Percentiles rank a stretch among this genome's conserved stretches.
These are phyloP conservation scores for Halictus ligatus DNA, from an alignment of 2,888 invertebrate species.

Conservation along the genomic window DNA sequence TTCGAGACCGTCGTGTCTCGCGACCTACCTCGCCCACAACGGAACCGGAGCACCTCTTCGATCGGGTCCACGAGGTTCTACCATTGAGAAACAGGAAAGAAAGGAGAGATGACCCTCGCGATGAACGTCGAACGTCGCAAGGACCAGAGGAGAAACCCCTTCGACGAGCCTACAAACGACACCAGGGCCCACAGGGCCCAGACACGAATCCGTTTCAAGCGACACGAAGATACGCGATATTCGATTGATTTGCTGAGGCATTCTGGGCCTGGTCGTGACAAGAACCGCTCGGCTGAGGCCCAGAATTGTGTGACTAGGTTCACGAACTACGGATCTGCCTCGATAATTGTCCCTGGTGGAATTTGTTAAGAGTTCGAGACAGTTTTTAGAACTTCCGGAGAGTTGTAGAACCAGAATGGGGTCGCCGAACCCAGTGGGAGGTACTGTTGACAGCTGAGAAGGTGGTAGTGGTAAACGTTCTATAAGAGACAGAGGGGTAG, in stretches of 20 bases:
- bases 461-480: background rate
- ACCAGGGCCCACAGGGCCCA: background rate
- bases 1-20: slow-evolving; percentile 1
- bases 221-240: slow-evolving; percentile 60
- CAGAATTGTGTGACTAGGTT: background rate
- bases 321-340: background rate
- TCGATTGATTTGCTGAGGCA: background rate
- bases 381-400: background rate
- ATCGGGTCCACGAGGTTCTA: slow-evolving; percentile 24
- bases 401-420: too few relatives aligned
- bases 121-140: background rate
- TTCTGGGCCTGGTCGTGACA: background rate
- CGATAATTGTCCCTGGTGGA: background rate
- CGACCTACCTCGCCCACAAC: background rate
- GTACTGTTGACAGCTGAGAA: too few relatives aligned
- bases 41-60: background rate
- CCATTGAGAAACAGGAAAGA: background rate
- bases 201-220: slow-evolving; percentile 26
- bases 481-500: too few relatives aligned
- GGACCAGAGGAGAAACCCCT: background rate
- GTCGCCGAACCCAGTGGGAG: too few relatives aligned
- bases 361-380: background rate
- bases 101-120: background rate
- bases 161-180: slow-evolving; percentile 8
- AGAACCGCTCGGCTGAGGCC: background rate